Percentiles rank a stretch among this genome's conserved stretches.
Evolutionary conservation across 2,113 vertebrate genomes (phyloP).

Genomic region (Paraplagusia blochii): DNA sequence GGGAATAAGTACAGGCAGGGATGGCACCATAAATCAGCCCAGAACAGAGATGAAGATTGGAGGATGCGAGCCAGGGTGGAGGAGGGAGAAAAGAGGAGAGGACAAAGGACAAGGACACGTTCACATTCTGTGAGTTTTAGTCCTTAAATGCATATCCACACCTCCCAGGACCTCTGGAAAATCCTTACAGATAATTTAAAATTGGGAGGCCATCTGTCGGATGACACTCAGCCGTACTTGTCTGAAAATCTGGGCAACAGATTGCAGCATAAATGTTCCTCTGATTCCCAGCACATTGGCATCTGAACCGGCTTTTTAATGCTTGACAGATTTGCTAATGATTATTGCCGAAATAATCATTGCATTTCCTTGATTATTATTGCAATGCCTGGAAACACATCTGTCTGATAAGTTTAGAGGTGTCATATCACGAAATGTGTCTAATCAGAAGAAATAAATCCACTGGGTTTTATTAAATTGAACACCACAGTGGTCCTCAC

Average conservation of each 20-base stretch:
- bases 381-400: no score
- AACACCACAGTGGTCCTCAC: no score
- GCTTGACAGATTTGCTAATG: neutral
- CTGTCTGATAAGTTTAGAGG: no score
- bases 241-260: no score
- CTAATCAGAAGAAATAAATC: no score
- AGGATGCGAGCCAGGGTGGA: constrained; percentile 35
- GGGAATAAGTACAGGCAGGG: constrained; percentile 28
- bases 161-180: constrained; percentile 9
- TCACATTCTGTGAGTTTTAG: constrained; percentile 15
- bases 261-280: neutral
- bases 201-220: neutral
- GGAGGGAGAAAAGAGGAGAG: constrained; percentile 9
- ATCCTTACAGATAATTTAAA: constrained; percentile 12
- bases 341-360: neutral
- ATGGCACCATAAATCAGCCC: constrained; percentile 59
- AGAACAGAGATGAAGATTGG: constrained; percentile 35
- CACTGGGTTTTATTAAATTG: no score
- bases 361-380: no score
- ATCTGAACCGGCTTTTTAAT: neutral
- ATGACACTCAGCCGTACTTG: neutral
- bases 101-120: constrained; percentile 3
- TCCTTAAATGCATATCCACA: constrained; percentile 1
- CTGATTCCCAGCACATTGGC: neutral
- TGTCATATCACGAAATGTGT: no score